A percentile compares a stretch with the other conserved stretches of the same genome.
Conservation (phyloP, 2,888 invertebrate species). For the Apodemia zela region DNA sequence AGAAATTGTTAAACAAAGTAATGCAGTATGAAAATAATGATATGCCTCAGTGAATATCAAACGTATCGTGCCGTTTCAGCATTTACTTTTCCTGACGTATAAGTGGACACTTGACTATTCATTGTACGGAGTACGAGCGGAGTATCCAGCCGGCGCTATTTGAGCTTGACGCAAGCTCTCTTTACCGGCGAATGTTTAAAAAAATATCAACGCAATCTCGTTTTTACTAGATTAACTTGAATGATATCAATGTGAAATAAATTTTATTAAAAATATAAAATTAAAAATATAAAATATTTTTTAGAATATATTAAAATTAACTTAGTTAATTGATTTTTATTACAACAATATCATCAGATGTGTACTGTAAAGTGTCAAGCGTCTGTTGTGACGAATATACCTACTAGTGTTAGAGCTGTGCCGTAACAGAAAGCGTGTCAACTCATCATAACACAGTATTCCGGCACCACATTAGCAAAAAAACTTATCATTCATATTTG, state of each 20-base stretch:
- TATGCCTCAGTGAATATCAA: constrained; percentile 28
- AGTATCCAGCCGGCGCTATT: constrained; percentile 23
- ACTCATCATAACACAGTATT: no score
- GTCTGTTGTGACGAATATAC: no score
- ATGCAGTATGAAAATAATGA: constrained; percentile 23
- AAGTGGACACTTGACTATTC: constrained; percentile 34
- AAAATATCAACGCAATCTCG: not conserved
- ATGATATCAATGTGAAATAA: not conserved
- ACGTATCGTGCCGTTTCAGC: constrained; percentile 33
- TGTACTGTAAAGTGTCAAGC: no score
- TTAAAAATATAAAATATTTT: no score
- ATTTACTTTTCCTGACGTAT: constrained; percentile 33
- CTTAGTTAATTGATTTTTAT: no score
- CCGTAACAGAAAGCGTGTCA: no score
- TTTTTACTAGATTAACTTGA: constrained; percentile 16
- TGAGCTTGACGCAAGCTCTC: constrained; percentile 25
- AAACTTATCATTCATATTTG: no score
- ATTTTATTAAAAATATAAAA: no score
- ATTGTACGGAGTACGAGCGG: constrained; percentile 30
- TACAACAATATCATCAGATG: no score
- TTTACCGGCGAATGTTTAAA: constrained; percentile 18
- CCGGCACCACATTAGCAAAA: no score
- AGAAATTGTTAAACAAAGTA: constrained; percentile 8
- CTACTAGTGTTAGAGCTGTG: no score
- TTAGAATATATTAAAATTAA: no score